Evolutionary conservation across 2,113 vertebrate species (phyloP).

Genomic region (Salvelinus alpinus): DNA sequence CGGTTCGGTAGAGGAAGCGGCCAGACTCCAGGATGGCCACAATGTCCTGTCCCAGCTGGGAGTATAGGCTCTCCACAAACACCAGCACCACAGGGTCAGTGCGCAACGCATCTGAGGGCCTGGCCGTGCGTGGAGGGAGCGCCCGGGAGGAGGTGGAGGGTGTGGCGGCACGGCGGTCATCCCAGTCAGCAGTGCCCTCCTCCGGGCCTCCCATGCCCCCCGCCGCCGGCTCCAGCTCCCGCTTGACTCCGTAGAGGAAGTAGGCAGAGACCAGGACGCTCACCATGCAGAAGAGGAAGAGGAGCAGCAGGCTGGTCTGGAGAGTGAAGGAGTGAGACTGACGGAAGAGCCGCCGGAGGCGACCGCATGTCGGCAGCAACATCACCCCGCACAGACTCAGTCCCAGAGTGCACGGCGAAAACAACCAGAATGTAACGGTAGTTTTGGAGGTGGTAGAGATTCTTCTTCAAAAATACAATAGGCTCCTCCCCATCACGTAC

Average conservation of each 20-base stretch:
- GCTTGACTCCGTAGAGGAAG: slow-evolving; percentile 86
- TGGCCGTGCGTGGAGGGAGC: slow-evolving; percentile 70
- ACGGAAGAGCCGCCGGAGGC: slow-evolving; percentile 77
- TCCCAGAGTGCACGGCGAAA: slow-evolving; percentile 4
- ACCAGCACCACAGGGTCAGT: slow-evolving; percentile 86
- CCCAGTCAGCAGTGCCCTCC: slow-evolving; percentile 80
- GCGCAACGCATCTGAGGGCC: slow-evolving; percentile 74
- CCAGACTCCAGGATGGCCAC: slow-evolving; percentile 89
- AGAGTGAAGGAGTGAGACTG: slow-evolving; percentile 72
- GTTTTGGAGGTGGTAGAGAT: no score
- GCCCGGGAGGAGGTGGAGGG: slow-evolving; percentile 72
- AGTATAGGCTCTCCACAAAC: slow-evolving; percentile 90
- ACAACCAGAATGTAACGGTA: no score
- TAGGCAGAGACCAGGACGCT: slow-evolving; percentile 86
- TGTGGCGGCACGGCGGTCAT: slow-evolving; percentile 75
- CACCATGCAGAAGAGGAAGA: slow-evolving; percentile 82
- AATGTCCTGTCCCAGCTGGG: slow-evolving; percentile 87
- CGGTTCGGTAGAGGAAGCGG: slow-evolving; percentile 86
- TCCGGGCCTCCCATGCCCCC: slow-evolving; percentile 53
- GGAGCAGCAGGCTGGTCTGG: slow-evolving; percentile 81
- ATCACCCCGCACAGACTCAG: slow-evolving; percentile 12
- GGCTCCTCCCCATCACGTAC: slow-evolving; percentile 46
- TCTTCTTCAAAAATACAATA: no score
- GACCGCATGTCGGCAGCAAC: slow-evolving; percentile 51
- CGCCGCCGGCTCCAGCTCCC: slow-evolving; percentile 79